Percentiles rank a stretch among this genome's conserved stretches.
These are phyloP conservation scores for Sepiola atlantica DNA, from an alignment of 2,888 invertebrate genomes.

Conservation along the genomic window DNA sequence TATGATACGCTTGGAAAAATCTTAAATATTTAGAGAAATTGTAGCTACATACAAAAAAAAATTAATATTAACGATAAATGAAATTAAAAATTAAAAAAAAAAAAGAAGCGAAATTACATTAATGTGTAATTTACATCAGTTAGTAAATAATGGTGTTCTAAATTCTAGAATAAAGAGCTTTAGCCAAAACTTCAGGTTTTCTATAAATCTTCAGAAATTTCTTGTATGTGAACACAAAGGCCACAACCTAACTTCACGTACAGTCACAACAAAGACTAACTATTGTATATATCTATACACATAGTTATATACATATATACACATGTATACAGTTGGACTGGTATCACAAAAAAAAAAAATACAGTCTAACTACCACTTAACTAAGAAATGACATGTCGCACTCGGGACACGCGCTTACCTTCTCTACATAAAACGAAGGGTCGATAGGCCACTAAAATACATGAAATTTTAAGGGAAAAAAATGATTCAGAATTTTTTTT, in stretches of 20 bases:
- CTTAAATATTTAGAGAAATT: too few relatives aligned
- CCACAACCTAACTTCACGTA: not conserved
- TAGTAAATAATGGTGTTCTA: not conserved
- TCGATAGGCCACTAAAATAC: constrained; percentile 45
- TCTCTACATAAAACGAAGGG: constrained; percentile 42
- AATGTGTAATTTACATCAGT: too few relatives aligned
- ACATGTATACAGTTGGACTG: constrained; percentile 24
- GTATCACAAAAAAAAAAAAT: constrained; percentile 44
- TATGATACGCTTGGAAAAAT: too few relatives aligned
- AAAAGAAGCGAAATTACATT: too few relatives aligned
- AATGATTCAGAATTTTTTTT: not conserved
- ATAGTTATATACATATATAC: not conserved
- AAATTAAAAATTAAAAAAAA: too few relatives aligned
- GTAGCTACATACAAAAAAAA: too few relatives aligned
- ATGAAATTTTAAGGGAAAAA: constrained; percentile 41
- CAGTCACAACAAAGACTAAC: constrained; percentile 9
- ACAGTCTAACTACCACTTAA: constrained; percentile 42
- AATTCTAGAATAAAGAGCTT: not conserved
- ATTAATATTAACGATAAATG: too few relatives aligned
- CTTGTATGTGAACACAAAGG: not conserved
- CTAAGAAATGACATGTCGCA: constrained; percentile 33
- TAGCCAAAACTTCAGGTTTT: not conserved
- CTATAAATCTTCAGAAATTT: not conserved
- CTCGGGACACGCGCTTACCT: constrained; percentile 37
- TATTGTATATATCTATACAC: not conserved